Evolutionary conservation across 2,888 invertebrate genomes (phyloP).

Genomic region (Beris chalybata): DNA sequence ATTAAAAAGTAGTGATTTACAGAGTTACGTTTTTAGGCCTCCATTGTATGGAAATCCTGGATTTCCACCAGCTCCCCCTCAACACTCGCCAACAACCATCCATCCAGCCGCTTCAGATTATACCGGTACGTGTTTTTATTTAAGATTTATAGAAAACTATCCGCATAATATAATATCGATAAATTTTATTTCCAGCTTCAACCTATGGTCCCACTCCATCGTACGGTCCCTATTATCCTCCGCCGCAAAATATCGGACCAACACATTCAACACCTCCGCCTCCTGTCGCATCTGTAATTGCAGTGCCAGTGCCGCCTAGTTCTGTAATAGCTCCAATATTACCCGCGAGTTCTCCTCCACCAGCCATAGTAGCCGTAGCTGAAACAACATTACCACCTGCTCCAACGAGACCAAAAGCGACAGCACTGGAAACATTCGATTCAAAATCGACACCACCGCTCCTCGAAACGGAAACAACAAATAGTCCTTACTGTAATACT

Average conservation of each 20-base stretch:
- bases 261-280: slow-evolving; percentile 42
- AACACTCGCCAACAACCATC: slow-evolving; percentile 35
- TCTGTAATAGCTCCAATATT: slow-evolving; percentile 40
- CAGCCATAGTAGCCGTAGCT: slow-evolving; percentile 48
- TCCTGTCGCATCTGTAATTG: slow-evolving; percentile 43
- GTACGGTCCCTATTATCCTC: slow-evolving; percentile 42
- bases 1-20: slow-evolving; percentile 3
- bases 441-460: slow-evolving; percentile 40
- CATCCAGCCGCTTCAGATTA: slow-evolving; percentile 33
- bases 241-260: slow-evolving; percentile 41
- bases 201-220: slow-evolving; percentile 38
- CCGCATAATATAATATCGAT: slow-evolving; percentile 6
- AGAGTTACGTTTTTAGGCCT: slow-evolving; percentile 42
- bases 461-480: slow-evolving; percentile 39
- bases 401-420: slow-evolving; percentile 47
- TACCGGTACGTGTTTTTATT: slow-evolving; percentile 11
- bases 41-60: slow-evolving; percentile 53
- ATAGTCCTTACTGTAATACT: slow-evolving; percentile 43
- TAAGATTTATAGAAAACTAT: neutral
- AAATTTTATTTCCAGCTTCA: slow-evolving; percentile 7
- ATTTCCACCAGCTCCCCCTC: slow-evolving; percentile 46
- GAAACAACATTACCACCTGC: slow-evolving; percentile 37
- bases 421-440: slow-evolving; percentile 51
- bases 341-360: slow-evolving; percentile 39
- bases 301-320: slow-evolving; percentile 42